These are phyloP conservation scores for Apotomis capreana DNA, from an alignment of 2,888 invertebrate species.

Conservation along the genomic window DNA sequence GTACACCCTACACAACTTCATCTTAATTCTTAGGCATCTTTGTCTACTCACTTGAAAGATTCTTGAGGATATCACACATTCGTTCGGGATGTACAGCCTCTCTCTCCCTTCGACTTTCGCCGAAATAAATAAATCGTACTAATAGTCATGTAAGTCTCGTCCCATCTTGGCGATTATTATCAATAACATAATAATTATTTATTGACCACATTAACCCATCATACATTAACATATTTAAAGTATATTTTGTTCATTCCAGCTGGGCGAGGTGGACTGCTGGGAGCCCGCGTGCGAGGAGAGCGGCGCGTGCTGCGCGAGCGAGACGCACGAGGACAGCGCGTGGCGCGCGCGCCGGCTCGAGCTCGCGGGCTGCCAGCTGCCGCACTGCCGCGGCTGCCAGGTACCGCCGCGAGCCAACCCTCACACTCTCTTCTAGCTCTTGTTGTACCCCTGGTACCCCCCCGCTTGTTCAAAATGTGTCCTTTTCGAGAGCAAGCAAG, in stretches of 20 bases:
- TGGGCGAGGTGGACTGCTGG: slow-evolving; percentile 95
- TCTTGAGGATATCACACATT: no score
- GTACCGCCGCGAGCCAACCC: slow-evolving; percentile 53
- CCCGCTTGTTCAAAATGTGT: not conserved
- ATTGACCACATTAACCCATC: not conserved
- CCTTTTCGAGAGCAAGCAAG: no score
- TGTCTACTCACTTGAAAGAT: no score
- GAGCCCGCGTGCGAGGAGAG: slow-evolving; percentile 92
- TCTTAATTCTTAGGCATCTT: no score
- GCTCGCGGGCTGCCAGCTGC: slow-evolving; percentile 87
- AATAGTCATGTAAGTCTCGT: no score
- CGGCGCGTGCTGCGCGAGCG: slow-evolving; percentile 88
- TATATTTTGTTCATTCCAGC: slow-evolving; percentile 69
- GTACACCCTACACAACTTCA: slow-evolving; percentile 49
- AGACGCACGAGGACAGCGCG: slow-evolving; percentile 77
- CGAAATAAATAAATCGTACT: no score
- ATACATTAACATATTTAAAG: not conserved
- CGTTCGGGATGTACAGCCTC: no score
- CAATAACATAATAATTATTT: no score
- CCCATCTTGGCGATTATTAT: no score
- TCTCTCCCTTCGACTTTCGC: no score
- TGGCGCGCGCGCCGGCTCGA: slow-evolving; percentile 83
- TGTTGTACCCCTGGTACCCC: not conserved
- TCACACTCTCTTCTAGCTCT: not conserved
- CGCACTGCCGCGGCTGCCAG: slow-evolving; percentile 85